Percentiles rank a stretch among this genome's conserved stretches.
Evolutionary conservation across 2,888 invertebrate genomes (phyloP).

Genomic region (Poecilobothrus nobilitatus): DNA sequence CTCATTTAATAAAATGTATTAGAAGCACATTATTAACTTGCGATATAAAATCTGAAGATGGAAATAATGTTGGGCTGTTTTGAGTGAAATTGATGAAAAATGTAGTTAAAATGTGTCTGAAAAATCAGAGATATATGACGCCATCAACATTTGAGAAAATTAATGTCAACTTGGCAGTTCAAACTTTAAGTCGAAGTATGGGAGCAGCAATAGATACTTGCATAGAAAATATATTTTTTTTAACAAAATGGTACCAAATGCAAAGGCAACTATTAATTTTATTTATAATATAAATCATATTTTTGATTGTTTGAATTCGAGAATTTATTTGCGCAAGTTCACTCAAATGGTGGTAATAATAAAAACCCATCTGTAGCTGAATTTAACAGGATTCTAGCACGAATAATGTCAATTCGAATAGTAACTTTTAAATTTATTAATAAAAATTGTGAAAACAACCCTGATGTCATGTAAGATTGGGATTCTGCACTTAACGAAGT

Average conservation of each 20-base stretch:
- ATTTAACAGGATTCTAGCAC: too few species aligned
- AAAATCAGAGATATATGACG: constrained; percentile 9
- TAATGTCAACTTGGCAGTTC: constrained; percentile 10
- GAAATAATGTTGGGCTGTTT: not conserved
- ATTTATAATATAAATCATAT: constrained; percentile 11
- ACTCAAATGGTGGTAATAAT: too few species aligned
- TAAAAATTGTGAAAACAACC: too few species aligned
- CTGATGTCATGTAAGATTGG: too few species aligned
- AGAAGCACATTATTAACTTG: not conserved
- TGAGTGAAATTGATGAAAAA: constrained; percentile 4
- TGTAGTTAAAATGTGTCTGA: constrained; percentile 13
- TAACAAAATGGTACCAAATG: too few species aligned
- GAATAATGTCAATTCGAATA: too few species aligned
- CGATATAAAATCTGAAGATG: not conserved
- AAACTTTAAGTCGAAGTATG: constrained; percentile 9
- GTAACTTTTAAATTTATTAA: too few species aligned
- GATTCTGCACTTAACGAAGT: too few species aligned
- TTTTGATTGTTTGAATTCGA: constrained; percentile 10
- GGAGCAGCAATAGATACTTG: constrained; percentile 10
- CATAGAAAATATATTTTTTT: not conserved
- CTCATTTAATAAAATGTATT: constrained; percentile 8
- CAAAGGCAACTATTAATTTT: constrained; percentile 12
- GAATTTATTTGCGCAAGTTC: not conserved
- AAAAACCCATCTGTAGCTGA: too few species aligned
- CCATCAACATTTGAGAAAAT: constrained; percentile 15